Conservation (phyloP, 2,888 invertebrate genomes). For the Hemithea aestivaria region DNA sequence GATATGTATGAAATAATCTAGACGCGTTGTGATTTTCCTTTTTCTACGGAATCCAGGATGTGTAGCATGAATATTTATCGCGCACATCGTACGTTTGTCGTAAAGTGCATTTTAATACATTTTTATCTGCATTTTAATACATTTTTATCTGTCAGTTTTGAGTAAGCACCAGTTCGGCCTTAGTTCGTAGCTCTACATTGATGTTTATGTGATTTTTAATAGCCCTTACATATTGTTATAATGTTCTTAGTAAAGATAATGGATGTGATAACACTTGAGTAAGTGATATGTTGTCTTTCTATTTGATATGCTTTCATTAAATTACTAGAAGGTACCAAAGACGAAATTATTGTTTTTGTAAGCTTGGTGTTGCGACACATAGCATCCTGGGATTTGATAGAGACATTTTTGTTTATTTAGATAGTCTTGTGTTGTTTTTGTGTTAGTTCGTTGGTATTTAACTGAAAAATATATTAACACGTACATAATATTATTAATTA, state of each 20-base stretch:
- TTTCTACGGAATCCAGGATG: slow-evolving; percentile 76
- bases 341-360: not conserved
- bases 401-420: too few relatives aligned
- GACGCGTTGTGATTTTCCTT: slow-evolving; percentile 69
- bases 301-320: not conserved
- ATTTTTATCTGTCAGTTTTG: slow-evolving; percentile 60
- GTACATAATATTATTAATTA: too few relatives aligned
- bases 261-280: slow-evolving; percentile 1
- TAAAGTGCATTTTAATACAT: slow-evolving; percentile 71
- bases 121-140: slow-evolving; percentile 70
- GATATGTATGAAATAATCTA: slow-evolving; percentile 50
- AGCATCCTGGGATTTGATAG: too few relatives aligned
- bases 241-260: slow-evolving; percentile 4
- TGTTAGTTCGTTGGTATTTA: too few relatives aligned
- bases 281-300: not conserved
- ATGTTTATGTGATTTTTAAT: slow-evolving; percentile 15
- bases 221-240: slow-evolving; percentile 9
- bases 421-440: too few relatives aligned
- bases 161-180: slow-evolving; percentile 13
- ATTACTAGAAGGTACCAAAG: not conserved
- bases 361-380: too few relatives aligned
- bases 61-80: slow-evolving; percentile 74
- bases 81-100: slow-evolving; percentile 56
- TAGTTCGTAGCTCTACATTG: slow-evolving; percentile 9
- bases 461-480: too few relatives aligned